Evolutionary conservation across 1,140 invertebrate species (phyloP), one percentile per base, ranked within the genome.

Genomic region (Nasonia vitripennis): DNA sequence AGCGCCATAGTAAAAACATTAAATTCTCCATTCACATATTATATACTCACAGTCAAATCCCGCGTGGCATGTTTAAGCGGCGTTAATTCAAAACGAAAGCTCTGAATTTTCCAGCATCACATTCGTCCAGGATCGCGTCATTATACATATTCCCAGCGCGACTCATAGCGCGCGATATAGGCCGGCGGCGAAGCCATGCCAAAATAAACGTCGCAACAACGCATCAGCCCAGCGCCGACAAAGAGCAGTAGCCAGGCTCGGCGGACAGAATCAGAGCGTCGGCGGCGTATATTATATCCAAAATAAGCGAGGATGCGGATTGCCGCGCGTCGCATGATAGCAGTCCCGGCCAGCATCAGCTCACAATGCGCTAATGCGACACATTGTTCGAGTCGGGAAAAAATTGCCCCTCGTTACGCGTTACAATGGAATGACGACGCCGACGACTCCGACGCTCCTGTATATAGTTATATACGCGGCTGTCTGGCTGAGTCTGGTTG

Each of bases 321-420:
- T 55, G 37, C 41, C 23, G 62, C 80, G 27, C 68, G 85, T 86
- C 37, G 81, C 84, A 88, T 87, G 87, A 88, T 88, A 89, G 87
- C 74, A 87, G 84, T 11, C 83, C 12, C 84, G 80, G 73, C 78
- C 85, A 79, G 31, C 85, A 79, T 20, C 31, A 6, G 68, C 31
- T 87, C 83, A 92, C 92, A 93, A 93, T 92, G 88, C 92, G 87
- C 92, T 93, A 93, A 93, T 93, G 92, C 91, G 90, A 90, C 91
- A 90, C 89, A 93, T 93, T 93, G 92, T 93, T 93, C 92, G 91
- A 78, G 75, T n/a, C 81, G 79, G 88, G 87, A 93, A 93, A 93
- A 93, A 93, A 93, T 93, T 92, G 91, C 87, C 89, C 90, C 91
- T 92, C 91, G 92, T 93, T 93, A 93, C 87, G 84, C 75, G 83